Percentiles rank a stretch among this genome's conserved stretches.
Evolutionary conservation across 2,113 vertebrate genomes (phyloP).

Genomic region (Meriones unguiculatus): DNA sequence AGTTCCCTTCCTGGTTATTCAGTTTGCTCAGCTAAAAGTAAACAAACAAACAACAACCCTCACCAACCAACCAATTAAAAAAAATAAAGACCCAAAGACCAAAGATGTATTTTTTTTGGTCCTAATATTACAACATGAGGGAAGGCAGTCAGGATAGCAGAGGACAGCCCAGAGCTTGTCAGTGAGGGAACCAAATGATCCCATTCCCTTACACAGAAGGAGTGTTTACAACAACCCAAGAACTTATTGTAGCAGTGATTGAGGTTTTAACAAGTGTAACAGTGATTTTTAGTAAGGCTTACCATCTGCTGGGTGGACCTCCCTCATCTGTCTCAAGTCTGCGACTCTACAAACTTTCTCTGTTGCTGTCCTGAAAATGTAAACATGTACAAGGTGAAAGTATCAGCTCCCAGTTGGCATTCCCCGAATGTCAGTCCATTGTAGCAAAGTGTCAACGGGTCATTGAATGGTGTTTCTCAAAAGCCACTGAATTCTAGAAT

Average conservation of each 20-base stretch:
- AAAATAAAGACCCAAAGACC: neutral
- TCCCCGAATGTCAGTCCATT: neutral
- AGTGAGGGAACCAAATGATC: neutral
- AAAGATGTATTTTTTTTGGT: neutral
- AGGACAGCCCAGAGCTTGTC: neutral
- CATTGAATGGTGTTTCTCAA: neutral
- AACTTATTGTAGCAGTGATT: neutral
- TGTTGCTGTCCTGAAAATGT: neutral
- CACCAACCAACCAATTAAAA: too few relatives aligned
- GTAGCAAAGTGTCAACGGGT: neutral
- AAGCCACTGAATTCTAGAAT: conserved; percentile 11
- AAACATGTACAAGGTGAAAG: neutral
- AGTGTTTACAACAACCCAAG: neutral
- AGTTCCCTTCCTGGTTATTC: neutral
- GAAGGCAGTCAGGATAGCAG: neutral
- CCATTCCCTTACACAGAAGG: neutral
- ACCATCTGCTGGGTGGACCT: neutral
- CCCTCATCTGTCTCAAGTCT: neutral
- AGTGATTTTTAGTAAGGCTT: neutral
- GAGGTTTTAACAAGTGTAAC: neutral
- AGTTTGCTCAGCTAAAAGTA: neutral
- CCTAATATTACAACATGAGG: neutral
- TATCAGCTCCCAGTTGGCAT: neutral
- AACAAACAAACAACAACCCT: neutral
- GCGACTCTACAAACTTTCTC: neutral